Conservation (phyloP, 30 jellyfish, hydroid and myxozoan species). For the Hydra vulgaris region DNA sequence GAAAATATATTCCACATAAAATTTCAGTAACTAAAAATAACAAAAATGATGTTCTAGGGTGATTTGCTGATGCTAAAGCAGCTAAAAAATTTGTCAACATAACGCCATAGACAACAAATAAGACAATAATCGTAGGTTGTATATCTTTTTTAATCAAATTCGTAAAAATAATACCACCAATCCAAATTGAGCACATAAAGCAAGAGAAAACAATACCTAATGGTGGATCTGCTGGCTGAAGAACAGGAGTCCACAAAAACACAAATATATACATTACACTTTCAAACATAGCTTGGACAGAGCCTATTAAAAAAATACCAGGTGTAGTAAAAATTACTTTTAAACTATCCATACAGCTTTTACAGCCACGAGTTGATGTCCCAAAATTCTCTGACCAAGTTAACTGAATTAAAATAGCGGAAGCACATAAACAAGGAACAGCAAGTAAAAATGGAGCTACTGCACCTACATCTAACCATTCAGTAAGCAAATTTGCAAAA, state of each 20-base stretch:
- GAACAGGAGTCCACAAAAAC: slow-evolving; percentile 94
- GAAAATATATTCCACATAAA: slow-evolving; percentile 85
- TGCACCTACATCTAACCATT: slow-evolving; percentile 71
- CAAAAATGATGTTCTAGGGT: slow-evolving; percentile 64
- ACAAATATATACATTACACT: slow-evolving; percentile 93
- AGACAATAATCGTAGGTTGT: slow-evolving; percentile 29
- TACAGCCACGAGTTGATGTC: slow-evolving; percentile 48
- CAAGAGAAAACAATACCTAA: slow-evolving; percentile 84
- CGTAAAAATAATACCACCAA: slow-evolving; percentile 61
- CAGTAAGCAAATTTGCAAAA: slow-evolving; percentile 60
- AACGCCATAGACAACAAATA: slow-evolving; percentile 53
- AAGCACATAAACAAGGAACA: slow-evolving; percentile 54
- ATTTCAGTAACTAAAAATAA: slow-evolving; percentile 59
- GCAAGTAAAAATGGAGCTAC: slow-evolving; percentile 93
- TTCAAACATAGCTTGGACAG: slow-evolving; percentile 89
- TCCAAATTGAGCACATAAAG: slow-evolving; percentile 80
- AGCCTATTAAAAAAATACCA: slow-evolving; percentile 61
- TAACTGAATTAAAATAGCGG: slow-evolving; percentile 66
- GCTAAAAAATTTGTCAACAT: slow-evolving; percentile 79
- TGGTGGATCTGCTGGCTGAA: slow-evolving; percentile 84
- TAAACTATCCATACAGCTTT: slow-evolving; percentile 76
- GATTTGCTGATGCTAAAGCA: slow-evolving; percentile 74
- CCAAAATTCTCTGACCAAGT: slow-evolving; percentile 89
- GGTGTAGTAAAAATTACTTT: slow-evolving; percentile 40
- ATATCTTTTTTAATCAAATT: slow-evolving; percentile 18